These are phyloP conservation scores for Drosophila paracracens DNA, from an alignment of 2,888 invertebrate species.

Conservation along the genomic window DNA sequence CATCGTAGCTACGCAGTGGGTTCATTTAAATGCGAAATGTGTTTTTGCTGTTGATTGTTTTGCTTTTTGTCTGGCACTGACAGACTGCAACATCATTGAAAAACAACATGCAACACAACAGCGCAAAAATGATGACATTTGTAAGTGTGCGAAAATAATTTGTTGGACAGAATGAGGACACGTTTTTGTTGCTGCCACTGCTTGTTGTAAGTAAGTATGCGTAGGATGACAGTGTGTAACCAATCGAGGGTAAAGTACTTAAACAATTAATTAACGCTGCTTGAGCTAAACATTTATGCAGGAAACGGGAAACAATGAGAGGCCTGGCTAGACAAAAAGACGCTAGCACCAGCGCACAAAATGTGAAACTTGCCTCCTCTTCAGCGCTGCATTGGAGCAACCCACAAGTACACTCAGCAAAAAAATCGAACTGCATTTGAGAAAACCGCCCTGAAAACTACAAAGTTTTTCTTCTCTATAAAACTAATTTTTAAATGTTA, in stretches of 20 bases:
- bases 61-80: slow-evolving; percentile 23
- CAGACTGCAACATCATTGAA: slow-evolving; percentile 38
- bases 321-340: slow-evolving; percentile 48
- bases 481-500: neutral
- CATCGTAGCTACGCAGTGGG: neutral
- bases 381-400: slow-evolving; percentile 17
- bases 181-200: slow-evolving; percentile 20
- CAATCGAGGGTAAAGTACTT: slow-evolving; percentile 71
- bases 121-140: slow-evolving; percentile 66
- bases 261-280: slow-evolving; percentile 77
- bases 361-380: slow-evolving; percentile 40
- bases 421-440: neutral
- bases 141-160: slow-evolving; percentile 72
- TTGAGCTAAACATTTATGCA: slow-evolving; percentile 59
- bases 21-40: slow-evolving; percentile 26
- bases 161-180: slow-evolving; percentile 23
- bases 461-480: neutral
- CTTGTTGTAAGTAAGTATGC: slow-evolving; percentile 46
- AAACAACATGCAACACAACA: slow-evolving; percentile 43
- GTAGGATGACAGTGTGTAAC: slow-evolving; percentile 34
- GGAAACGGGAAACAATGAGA: slow-evolving; percentile 61
- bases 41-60: slow-evolving; percentile 21
- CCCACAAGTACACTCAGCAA: neutral
- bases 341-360: slow-evolving; percentile 27
- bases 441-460: neutral